Evolutionary conservation across 2,888 invertebrate genomes (phyloP), one percentile per base, ranked within the genome.

Genomic region (Tortricodes alternella): DNA sequence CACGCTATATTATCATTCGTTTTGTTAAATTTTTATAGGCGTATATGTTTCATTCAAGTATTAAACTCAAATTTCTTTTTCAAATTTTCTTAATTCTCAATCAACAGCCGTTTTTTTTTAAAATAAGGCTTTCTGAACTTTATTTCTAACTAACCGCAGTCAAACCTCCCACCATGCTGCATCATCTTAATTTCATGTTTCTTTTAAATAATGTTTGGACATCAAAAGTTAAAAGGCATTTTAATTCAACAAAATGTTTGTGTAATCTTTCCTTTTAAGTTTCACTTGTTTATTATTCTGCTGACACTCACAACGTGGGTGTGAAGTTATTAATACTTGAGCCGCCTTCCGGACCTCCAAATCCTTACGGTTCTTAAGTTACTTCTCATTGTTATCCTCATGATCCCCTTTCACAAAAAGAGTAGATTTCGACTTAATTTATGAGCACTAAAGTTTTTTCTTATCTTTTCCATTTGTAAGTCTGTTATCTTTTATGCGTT

Each of bases 331-430:
- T 49, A 50, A 15, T 32, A 38, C 38, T 46, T 56, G 59, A 41
- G 44, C 56, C 52, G 46, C 58, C 52, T 58, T 56, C 44, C 53
- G 43, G 15, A 11, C 35, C 38, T 44, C 61, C 41, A 55, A 52
- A 49, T 37, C 29, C 48, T 59, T 61, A 61, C 58, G 49, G 55
- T 48, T 61, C 53, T 48, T 46, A 63, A 55, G 48, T 37, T 39
- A 37, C 57, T 60, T 48, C 58, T 60, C 58, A 56, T 61, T 51
- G 44, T 50, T 39, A 38, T 50, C 56, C 37, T 46, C 48, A 16
- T 23, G 51, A 38, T 35, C 41, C 39, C 62, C 59, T 61, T 61
- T 63, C 61, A 58, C 61, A 29, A 49, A 56, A 48, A 46, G 27
- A 15, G 9, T 19, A 43, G 23, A 49, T 49, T 43, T 35, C 21